Conservation (phyloP, 2,797 vertebrate species). For the Falco columbarius region DNA sequence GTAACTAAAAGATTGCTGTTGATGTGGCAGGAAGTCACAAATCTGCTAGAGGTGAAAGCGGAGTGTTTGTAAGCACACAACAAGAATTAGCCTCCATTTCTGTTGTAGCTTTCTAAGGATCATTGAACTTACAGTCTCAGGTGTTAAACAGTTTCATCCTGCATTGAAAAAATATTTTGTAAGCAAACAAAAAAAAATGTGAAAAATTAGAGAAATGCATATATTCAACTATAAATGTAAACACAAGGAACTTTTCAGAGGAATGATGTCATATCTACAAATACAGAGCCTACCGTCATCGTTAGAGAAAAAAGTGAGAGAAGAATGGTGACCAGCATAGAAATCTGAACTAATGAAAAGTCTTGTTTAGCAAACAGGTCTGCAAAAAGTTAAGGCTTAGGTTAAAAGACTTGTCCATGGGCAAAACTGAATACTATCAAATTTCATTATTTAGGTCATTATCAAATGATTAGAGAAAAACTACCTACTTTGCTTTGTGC, state of each 20-base stretch:
- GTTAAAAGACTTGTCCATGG: not conserved
- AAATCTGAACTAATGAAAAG: not conserved
- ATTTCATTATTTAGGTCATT: not conserved
- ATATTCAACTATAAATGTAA: not conserved
- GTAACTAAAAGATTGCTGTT: not conserved
- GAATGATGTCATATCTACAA: not conserved
- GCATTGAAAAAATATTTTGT: not conserved
- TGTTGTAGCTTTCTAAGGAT: not conserved
- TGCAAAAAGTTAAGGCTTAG: not conserved
- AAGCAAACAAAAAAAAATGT: not conserved
- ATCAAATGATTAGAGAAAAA: not conserved
- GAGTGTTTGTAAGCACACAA: not conserved
- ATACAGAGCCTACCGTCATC: not conserved
- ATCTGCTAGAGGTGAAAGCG: not conserved
- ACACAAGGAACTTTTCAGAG: not conserved
- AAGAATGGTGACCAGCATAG: not conserved
- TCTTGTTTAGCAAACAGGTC: not conserved
- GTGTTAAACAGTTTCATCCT: not conserved
- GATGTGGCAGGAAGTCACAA: not conserved
- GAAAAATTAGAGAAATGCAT: not conserved
- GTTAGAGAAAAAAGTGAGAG: not conserved
- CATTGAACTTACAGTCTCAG: not conserved
- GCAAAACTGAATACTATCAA: not conserved
- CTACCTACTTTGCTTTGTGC: not conserved
- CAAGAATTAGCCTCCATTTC: not conserved